phyloP scores from a whole-genome alignment of 2,888 invertebrate species.

The Nycteola revayana region DNA sequence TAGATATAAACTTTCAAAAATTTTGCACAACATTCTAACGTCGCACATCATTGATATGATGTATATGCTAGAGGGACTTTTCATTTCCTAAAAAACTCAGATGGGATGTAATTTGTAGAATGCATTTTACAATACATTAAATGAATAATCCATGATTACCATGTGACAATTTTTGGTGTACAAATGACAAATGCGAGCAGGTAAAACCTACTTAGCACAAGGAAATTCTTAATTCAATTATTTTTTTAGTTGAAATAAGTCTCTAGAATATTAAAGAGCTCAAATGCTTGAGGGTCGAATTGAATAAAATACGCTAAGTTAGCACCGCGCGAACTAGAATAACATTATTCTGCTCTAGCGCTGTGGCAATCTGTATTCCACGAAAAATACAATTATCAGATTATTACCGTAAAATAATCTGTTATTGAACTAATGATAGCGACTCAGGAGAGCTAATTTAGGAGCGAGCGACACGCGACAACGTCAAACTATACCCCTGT shows the following conservation, averaged over 20 bases:
- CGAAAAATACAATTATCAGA: slow-evolving; percentile 10
- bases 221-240: slow-evolving; percentile 1
- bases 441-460: slow-evolving; percentile 36
- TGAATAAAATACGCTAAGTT: slow-evolving; percentile 7
- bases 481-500: slow-evolving; percentile 77
- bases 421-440: slow-evolving; percentile 21
- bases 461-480: slow-evolving; percentile 58
- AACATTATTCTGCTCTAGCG: slow-evolving; percentile 4
- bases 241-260: not conserved
- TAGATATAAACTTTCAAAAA: slow-evolving; percentile 10
- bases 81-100: slow-evolving; percentile 2
- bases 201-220: slow-evolving; percentile 6
- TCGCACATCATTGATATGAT: slow-evolving; percentile 10
- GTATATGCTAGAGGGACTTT: slow-evolving; percentile 3
- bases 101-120: slow-evolving; percentile 14
- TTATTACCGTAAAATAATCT: slow-evolving; percentile 16
- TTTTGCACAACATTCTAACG: slow-evolving; percentile 13
- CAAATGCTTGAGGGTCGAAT: slow-evolving; percentile 1
- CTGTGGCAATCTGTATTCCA: slow-evolving; percentile 2
- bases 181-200: slow-evolving; percentile 2
- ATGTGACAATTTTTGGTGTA: slow-evolving; percentile 5
- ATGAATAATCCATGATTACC: not conserved
- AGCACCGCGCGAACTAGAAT: slow-evolving; percentile 6
- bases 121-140: slow-evolving; percentile 2
- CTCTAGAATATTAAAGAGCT: not conserved